A percentile compares a stretch with the other conserved stretches of the same genome.
These are phyloP conservation scores for Geophilus truncorum DNA, from an alignment of 2,888 invertebrate genomes.

Conservation along the genomic window DNA sequence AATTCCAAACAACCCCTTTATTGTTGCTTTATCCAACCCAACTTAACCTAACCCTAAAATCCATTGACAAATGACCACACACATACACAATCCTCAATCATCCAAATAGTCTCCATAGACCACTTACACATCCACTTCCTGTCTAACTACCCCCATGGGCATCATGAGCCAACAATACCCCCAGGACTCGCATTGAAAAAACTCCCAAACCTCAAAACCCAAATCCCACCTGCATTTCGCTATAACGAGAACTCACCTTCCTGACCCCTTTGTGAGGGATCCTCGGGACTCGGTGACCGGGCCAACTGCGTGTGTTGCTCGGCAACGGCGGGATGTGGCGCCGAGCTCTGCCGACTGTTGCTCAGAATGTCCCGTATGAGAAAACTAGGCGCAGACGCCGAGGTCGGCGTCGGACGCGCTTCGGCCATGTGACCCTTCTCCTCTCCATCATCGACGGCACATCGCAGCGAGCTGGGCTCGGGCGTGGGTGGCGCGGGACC, in stretches of 20 bases:
- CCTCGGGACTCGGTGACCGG: neutral
- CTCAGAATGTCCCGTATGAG: conserved; percentile 37
- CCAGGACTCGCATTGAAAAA: neutral
- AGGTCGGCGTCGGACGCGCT: neutral
- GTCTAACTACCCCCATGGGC: conserved; percentile 2
- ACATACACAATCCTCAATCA: neutral
- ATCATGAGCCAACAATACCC: neutral
- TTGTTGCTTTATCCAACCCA: neutral
- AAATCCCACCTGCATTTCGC: neutral
- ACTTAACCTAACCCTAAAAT: neutral
- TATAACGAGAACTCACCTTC: conserved; percentile 4
- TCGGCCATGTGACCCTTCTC: neutral
- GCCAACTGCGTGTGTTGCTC: neutral
- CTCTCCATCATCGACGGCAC: neutral
- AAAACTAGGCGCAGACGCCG: conserved; percentile 31
- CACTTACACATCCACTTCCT: neutral
- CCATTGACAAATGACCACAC: neutral
- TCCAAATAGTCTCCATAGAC: neutral
- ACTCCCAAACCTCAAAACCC: neutral
- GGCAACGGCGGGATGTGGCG: neutral
- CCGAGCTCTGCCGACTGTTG: conserved; percentile 30
- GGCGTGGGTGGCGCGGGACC: conserved; percentile 8
- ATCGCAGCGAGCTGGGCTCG: neutral
- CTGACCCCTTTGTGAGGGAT: neutral
- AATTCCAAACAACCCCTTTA: neutral